phyloP scores from a whole-genome alignment of 2,797 vertebrate species.

The Coluber constrictor region DNA sequence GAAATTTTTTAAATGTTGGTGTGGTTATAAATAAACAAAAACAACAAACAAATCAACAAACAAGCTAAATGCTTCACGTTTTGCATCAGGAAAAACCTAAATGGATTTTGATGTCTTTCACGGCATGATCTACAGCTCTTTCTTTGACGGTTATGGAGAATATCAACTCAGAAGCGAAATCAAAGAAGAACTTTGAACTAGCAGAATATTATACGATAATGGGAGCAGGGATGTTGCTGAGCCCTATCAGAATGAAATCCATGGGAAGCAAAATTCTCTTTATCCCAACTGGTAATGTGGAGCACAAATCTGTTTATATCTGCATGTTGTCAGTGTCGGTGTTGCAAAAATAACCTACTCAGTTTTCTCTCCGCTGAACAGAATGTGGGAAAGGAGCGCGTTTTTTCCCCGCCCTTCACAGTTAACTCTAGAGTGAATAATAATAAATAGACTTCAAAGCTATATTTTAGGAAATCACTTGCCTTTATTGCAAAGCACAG shows the following conservation, averaged over 20 bases:
- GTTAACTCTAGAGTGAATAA: conserved; percentile 29
- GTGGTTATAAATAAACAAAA: not conserved
- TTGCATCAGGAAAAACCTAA: not conserved
- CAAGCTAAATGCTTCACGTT: not conserved
- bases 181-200: conserved; percentile 28
- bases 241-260: conserved; percentile 56
- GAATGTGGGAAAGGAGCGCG: not conserved
- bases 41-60: not conserved
- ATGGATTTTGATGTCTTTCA: conserved; percentile 7
- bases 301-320: not conserved
- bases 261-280: conserved; percentile 60
- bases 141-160: not conserved
- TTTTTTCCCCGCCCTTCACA: not conserved
- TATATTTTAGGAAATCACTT: conserved; percentile 12
- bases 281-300: conserved; percentile 21
- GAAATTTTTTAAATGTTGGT: not conserved
- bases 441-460: conserved; percentile 12
- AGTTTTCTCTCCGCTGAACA: not conserved
- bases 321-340: not conserved
- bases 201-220: conserved; percentile 64
- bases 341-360: not conserved
- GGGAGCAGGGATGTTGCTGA: conserved; percentile 43
- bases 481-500: conserved; percentile 19
- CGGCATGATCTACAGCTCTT: not conserved
- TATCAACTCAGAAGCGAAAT: not conserved